These are phyloP conservation scores for Gallinago solitaria DNA, from an alignment of 2,797 vertebrate species.

Conservation along the genomic window DNA sequence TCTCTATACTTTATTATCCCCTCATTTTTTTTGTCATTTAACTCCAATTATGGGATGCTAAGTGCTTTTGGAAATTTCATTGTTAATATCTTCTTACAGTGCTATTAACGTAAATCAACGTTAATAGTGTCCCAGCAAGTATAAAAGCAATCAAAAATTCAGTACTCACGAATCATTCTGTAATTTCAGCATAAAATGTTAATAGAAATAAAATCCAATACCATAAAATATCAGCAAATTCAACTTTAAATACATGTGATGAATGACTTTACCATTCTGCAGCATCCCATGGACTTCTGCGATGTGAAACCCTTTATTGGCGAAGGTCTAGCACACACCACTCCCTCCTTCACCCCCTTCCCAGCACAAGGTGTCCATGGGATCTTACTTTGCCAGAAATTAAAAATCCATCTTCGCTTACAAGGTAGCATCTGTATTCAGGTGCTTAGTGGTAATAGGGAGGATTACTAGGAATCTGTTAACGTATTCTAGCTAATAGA, in stretches of 20 bases:
- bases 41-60: constrained; percentile 87
- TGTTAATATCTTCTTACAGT: constrained; percentile 87
- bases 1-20: constrained; percentile 77
- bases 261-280: constrained; percentile 70
- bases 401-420: background rate
- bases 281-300: constrained; percentile 48
- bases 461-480: constrained; percentile 8
- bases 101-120: constrained; percentile 88
- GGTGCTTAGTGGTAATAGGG: background rate
- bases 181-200: constrained; percentile 90
- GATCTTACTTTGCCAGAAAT: background rate
- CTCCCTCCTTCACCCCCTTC: background rate
- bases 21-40: constrained; percentile 85
- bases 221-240: constrained; percentile 87
- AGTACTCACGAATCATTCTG: constrained; percentile 87
- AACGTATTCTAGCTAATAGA: constrained; percentile 11
- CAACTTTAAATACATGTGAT: constrained; percentile 84
- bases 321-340: background rate
- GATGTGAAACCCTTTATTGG: constrained; percentile 36
- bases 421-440: background rate
- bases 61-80: constrained; percentile 87
- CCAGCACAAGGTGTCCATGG: background rate
- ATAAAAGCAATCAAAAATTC: constrained; percentile 89
- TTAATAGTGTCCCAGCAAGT: constrained; percentile 87
- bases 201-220: constrained; percentile 88